These are phyloP conservation scores for Epinephelus awoara DNA, from an alignment of 2,797 vertebrate species.

Conservation along the genomic window DNA sequence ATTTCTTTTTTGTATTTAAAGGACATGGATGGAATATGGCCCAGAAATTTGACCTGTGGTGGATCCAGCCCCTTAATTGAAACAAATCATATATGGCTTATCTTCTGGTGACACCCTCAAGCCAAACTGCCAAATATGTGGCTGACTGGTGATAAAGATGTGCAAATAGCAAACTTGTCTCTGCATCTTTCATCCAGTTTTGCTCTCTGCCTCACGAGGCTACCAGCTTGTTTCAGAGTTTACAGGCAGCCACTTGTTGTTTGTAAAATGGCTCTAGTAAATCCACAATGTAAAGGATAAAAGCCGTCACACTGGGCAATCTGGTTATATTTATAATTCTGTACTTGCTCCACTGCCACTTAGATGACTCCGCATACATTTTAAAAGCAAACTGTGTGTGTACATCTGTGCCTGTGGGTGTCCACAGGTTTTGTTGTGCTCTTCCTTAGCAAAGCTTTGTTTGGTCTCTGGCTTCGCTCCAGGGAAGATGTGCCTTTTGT, in stretches of 20 bases:
- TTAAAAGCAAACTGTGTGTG: slow-evolving; percentile 1
- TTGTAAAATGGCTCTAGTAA: neutral
- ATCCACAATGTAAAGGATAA: neutral
- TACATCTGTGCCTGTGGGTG: neutral
- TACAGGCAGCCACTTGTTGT: neutral
- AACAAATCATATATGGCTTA: neutral
- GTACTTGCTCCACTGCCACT: neutral
- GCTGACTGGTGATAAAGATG: neutral
- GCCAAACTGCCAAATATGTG: slow-evolving; percentile 24
- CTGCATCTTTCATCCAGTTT: slow-evolving; percentile 4
- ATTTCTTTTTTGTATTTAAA: neutral
- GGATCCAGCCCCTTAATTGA: neutral
- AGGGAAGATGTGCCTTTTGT: slow-evolving; percentile 71
- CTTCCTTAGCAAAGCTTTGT: slow-evolving; percentile 63
- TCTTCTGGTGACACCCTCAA: neutral
- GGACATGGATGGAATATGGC: neutral
- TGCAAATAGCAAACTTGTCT: slow-evolving; percentile 1
- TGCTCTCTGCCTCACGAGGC: neutral
- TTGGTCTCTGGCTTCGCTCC: slow-evolving; percentile 52
- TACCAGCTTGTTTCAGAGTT: neutral
- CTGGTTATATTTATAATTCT: slow-evolving; percentile 4
- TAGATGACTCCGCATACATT: neutral
- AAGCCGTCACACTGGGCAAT: neutral
- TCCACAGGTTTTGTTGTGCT: slow-evolving; percentile 28
- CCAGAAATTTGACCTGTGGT: neutral